Percentiles rank a stretch among this genome's conserved stretches.
Evolutionary conservation across 2,113 vertebrate species (phyloP).

Genomic region (Pluvialis apricaria): DNA sequence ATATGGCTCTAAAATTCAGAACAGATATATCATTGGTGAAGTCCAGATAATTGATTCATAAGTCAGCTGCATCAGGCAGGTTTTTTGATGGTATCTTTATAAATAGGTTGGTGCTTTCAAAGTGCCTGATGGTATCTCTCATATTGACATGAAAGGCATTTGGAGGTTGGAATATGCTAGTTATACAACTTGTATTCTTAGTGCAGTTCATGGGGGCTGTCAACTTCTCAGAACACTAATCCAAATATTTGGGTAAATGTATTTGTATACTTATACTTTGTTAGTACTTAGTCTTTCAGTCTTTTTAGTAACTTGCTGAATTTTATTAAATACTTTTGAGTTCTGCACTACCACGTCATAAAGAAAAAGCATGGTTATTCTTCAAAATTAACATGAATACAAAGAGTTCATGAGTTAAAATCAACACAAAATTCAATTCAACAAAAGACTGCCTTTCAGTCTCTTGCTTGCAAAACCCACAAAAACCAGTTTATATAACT

Average conservation of each 20-base stretch:
- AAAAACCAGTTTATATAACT: background rate
- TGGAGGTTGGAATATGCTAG: conserved; percentile 70
- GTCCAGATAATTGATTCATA: conserved; percentile 80
- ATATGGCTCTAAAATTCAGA: conserved; percentile 72
- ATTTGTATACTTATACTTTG: background rate
- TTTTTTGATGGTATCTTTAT: conserved; percentile 80
- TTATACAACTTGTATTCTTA: background rate
- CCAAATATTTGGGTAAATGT: background rate
- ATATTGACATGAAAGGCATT: conserved; percentile 76
- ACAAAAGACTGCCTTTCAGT: background rate
- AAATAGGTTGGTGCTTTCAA: conserved; percentile 73
- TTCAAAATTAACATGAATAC: background rate
- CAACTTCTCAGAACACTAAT: background rate
- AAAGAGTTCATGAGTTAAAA: background rate
- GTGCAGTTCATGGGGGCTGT: background rate
- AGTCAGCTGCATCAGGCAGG: conserved; percentile 76
- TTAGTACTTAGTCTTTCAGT: background rate
- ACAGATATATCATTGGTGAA: conserved; percentile 70
- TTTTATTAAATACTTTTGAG: background rate
- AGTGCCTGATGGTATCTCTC: conserved; percentile 73
- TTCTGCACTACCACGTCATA: background rate
- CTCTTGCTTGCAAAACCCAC: background rate
- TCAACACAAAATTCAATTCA: background rate
- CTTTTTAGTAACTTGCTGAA: background rate
- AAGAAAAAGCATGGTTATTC: background rate